Conservation (phyloP, 2,797 vertebrate genomes). For the Erpetoichthys calabaricus region DNA sequence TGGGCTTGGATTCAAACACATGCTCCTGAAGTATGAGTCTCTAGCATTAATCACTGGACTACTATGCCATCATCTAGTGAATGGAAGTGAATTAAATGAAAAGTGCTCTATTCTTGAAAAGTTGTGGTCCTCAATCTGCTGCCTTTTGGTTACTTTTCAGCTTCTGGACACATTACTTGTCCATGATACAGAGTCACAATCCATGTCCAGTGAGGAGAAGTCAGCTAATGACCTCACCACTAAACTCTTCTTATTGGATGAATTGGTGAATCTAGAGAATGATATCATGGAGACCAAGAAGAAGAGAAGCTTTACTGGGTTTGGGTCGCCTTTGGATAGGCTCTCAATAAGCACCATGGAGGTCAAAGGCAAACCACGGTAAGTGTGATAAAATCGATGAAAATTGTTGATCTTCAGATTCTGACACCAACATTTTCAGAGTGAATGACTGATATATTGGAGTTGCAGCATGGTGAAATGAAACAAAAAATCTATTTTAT, state of each 20-base stretch:
- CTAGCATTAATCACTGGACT: too few relatives aligned
- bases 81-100: too few relatives aligned
- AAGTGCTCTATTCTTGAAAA: too few relatives aligned
- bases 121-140: too few relatives aligned
- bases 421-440: too few relatives aligned
- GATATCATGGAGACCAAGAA: conserved; percentile 75
- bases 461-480: too few relatives aligned
- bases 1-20: too few relatives aligned
- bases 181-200: conserved; percentile 10
- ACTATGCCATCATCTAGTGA: too few relatives aligned
- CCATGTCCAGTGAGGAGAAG: conserved; percentile 34
- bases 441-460: too few relatives aligned
- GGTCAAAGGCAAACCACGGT: conserved; percentile 57
- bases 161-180: conserved; percentile 25
- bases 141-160: conserved; percentile 17
- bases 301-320: conserved; percentile 75
- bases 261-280: conserved; percentile 62
- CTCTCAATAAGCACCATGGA: conserved; percentile 60
- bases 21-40: too few relatives aligned
- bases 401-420: too few relatives aligned
- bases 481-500: too few relatives aligned
- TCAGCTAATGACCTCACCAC: conserved; percentile 32
- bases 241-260: conserved; percentile 53
- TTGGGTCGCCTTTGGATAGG: conserved; percentile 65
- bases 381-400: conserved; percentile 7